phyloP scores from a whole-genome alignment of 2,888 invertebrate species.

The Drosophila fulvimacula region DNA sequence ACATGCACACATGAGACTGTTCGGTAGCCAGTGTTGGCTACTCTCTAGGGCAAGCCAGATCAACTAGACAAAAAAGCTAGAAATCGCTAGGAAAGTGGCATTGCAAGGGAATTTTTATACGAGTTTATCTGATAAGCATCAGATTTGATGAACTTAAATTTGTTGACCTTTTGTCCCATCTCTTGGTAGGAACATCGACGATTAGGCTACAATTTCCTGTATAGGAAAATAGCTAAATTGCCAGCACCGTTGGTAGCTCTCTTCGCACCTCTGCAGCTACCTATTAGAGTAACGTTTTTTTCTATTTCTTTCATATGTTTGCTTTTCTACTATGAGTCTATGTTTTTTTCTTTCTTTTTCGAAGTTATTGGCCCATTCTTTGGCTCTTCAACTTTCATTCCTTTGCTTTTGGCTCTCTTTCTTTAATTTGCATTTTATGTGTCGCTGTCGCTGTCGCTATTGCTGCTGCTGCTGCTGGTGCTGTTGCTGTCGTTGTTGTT shows the following conservation, averaged over 20 bases:
- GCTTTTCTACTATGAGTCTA: conserved; percentile 31
- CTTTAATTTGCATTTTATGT: conserved; percentile 74
- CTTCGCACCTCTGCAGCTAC: conserved; percentile 48
- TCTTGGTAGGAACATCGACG: too few species aligned
- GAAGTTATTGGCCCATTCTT: conserved; percentile 64
- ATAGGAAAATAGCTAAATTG: too few species aligned
- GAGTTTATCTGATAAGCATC: too few species aligned
- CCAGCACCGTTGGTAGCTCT: conserved; percentile 18
- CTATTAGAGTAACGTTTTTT: conserved; percentile 37
- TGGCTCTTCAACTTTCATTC: conserved; percentile 73
- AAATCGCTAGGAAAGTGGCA: too few species aligned
- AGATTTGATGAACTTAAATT: too few species aligned
- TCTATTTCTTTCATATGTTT: conserved; percentile 41
- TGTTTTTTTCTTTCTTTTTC: conserved; percentile 36
- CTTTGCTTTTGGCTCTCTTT: conserved; percentile 52
- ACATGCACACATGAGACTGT: conserved; percentile 12
- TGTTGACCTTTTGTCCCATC: too few species aligned
- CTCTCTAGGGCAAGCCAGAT: too few species aligned
- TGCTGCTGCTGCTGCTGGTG: not conserved
- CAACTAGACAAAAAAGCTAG: too few species aligned
- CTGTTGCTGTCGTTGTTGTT: not conserved
- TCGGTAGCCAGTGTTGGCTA: conserved; percentile 20
- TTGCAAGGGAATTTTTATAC: too few species aligned
- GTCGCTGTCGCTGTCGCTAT: conserved; percentile 26
- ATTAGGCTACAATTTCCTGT: too few species aligned